Base-by-base conservation (phyloP, 2,797 vertebrate genomes). In the Clamator glandarius region DNA sequence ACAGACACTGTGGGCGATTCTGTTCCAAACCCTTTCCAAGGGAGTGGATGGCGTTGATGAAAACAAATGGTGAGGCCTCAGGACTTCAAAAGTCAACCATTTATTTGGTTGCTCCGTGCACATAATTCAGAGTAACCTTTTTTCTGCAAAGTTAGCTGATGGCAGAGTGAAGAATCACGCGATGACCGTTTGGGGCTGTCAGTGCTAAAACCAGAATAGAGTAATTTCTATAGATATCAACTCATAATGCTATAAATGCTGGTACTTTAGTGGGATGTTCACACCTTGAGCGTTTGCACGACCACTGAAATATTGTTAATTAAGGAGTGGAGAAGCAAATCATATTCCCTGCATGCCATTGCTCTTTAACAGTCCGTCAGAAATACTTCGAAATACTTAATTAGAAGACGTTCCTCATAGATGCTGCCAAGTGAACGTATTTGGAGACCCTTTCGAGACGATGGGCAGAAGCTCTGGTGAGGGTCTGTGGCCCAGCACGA, bases 331-430 rank as follows among this genome's bases (percentile, higher is more conserved):
- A 72, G 81, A 24, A 42, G 46, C 54, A 63, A 50, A 61, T 66
- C 0, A 0, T 28, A 4, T 50, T 72, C 70, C 48, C 67, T 84
- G 1, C 41, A 2, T 11, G 36, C 58, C 41, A 5, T 23, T 85
- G 42, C 84, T 95, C 59, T 73, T 26, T 64, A 64, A 24, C n/a
- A 48, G 14, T 15, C 54, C 14, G 12, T 33, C 26, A 31, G 39
- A 41, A 82, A 75, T 72, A 58, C 81, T 84, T 70, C 5, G 28
- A 55, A 74, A 39, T 18, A 9, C 20, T 51, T 39, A 9, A 33
- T 19, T 63, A 51, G 46, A 26, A 68, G 55, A 46, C 1, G 1
- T 41, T 68, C 46, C 52, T 90, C 63, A 3, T 4, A 26, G 63
- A 52, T 67, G 28, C 58, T 39, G 14, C 8, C 0, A 20, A 85